Evolutionary conservation across 2,113 vertebrate species (phyloP).

Genomic region (Myiozetetes cayanensis): DNA sequence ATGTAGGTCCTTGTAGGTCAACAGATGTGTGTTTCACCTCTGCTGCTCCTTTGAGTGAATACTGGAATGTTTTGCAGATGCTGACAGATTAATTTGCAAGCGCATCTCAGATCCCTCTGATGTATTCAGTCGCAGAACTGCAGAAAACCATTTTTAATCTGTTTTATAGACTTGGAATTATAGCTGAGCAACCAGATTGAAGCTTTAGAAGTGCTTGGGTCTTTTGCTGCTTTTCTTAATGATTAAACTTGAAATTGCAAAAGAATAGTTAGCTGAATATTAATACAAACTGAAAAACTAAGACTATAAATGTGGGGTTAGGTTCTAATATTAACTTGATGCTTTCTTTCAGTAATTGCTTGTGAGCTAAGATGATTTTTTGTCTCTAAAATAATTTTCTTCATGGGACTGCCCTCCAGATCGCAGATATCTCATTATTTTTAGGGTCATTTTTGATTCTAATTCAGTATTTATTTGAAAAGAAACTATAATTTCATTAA

Average conservation of each 20-base stretch:
- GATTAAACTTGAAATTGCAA: neutral
- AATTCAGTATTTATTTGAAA: neutral
- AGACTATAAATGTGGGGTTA: neutral
- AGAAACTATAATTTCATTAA: neutral
- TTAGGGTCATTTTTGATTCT: neutral
- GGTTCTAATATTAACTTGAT: neutral
- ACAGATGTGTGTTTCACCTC: constrained; percentile 21
- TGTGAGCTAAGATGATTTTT: neutral
- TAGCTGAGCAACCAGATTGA: neutral
- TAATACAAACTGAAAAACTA: neutral
- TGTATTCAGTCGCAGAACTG: neutral
- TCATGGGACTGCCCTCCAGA: neutral
- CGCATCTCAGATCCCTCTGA: neutral
- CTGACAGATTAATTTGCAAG: neutral
- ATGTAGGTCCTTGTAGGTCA: constrained; percentile 16
- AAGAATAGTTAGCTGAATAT: neutral
- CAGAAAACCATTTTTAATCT: neutral
- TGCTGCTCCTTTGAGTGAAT: neutral
- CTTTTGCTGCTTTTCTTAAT: neutral
- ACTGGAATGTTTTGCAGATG: neutral
- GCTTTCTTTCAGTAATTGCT: neutral
- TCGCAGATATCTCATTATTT: neutral
- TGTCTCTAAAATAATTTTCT: neutral
- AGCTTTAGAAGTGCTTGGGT: neutral
- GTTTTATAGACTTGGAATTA: neutral